These are phyloP conservation scores for Coleophora flavipennella DNA, from an alignment of 2,888 invertebrate species.

Conservation along the genomic window DNA sequence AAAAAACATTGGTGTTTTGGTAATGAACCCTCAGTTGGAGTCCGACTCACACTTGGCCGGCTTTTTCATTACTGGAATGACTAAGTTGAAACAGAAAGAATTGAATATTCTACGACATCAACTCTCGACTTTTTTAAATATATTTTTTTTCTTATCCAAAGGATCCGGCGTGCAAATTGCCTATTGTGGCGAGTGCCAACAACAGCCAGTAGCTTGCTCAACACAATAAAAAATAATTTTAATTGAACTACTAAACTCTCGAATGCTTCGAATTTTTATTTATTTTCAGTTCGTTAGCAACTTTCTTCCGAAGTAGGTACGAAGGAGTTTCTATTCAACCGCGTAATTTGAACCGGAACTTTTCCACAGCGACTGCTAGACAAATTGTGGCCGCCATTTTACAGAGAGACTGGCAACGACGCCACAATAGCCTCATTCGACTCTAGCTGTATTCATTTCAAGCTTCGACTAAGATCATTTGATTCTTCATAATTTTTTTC, in stretches of 20 bases:
- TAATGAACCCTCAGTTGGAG: too few species aligned
- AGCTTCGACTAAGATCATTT: slow-evolving; percentile 20
- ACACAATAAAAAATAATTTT: slow-evolving; percentile 3
- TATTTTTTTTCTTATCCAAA: too few species aligned
- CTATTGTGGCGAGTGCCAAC: too few species aligned
- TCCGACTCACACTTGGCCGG: too few species aligned
- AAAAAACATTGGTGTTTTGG: too few species aligned
- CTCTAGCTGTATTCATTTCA: slow-evolving; percentile 29
- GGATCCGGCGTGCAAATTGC: too few species aligned
- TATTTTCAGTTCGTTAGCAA: slow-evolving; percentile 42
- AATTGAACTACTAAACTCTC: slow-evolving; percentile 17
- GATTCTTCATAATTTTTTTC: slow-evolving; percentile 21
- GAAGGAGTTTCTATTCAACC: slow-evolving; percentile 37
- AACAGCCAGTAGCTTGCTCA: too few species aligned
- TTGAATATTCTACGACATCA: too few species aligned
- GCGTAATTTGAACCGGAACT: slow-evolving; percentile 48
- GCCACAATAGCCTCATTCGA: slow-evolving; percentile 49
- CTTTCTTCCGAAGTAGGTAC: slow-evolving; percentile 25
- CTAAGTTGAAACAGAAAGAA: too few species aligned
- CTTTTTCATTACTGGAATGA: too few species aligned
- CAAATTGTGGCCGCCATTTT: slow-evolving; percentile 41
- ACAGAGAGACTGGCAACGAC: slow-evolving; percentile 35
- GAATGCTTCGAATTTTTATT: slow-evolving; percentile 33
- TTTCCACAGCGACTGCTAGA: slow-evolving; percentile 33
- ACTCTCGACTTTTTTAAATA: too few species aligned